phyloP scores from a whole-genome alignment of 2,113 vertebrate species.

The Pachyramphus minor region DNA sequence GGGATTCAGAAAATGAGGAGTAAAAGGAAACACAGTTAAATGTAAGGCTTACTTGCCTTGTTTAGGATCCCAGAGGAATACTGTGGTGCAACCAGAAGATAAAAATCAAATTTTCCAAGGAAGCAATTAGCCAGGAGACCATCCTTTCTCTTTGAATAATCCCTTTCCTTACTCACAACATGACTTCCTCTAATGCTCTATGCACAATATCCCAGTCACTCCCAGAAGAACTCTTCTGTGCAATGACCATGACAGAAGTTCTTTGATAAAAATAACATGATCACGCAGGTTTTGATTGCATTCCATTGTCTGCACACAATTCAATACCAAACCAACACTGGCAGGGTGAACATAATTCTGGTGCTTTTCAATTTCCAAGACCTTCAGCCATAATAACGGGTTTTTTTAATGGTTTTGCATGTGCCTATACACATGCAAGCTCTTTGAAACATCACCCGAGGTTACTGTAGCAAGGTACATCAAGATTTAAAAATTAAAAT shows the following conservation, averaged over 20 bases:
- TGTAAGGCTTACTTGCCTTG: neutral
- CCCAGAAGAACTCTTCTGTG: neutral
- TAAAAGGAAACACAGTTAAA: neutral
- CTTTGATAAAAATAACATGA: neutral
- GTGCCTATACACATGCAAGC: neutral
- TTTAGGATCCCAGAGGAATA: neutral
- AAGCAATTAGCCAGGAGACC: neutral
- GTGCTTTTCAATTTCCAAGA: neutral
- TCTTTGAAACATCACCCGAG: neutral
- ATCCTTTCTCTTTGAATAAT: neutral
- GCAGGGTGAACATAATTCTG: neutral
- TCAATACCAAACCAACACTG: neutral
- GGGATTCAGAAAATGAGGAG: neutral
- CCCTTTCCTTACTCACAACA: neutral
- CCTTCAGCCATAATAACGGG: neutral
- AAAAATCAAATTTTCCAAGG: slow-evolving; percentile 1
- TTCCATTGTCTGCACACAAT: neutral
- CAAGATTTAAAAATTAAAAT: neutral
- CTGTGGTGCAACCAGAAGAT: neutral
- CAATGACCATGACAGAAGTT: neutral
- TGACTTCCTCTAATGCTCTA: neutral
- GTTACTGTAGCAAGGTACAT: neutral
- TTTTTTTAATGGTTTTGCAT: neutral
- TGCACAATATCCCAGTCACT: neutral
- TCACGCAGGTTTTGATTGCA: neutral